Conservation (phyloP, 2,113 vertebrate species). For the Sitta europaea region DNA sequence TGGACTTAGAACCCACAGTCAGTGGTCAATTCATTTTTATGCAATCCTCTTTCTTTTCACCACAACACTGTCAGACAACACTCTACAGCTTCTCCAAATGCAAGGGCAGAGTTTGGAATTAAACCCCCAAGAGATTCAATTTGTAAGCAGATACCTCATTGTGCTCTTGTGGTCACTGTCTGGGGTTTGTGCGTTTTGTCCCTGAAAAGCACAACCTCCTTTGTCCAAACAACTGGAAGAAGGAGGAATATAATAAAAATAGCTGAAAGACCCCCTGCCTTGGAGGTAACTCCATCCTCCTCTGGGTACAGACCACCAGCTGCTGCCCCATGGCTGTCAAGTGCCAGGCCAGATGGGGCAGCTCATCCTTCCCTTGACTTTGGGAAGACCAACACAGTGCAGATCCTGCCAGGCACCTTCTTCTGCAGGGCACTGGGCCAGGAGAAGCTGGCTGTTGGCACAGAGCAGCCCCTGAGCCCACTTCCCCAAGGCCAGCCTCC, state of each 20-base stretch:
- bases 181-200: not conserved
- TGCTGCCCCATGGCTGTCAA: not conserved
- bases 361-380: not conserved
- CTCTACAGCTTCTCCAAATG: not conserved
- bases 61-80: rapidly evolving
- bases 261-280: not conserved
- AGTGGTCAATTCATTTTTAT: not conserved
- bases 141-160: not conserved
- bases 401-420: not conserved
- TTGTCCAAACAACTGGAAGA: not conserved
- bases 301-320: not conserved
- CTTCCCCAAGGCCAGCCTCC: not conserved
- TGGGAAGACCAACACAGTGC: rapidly evolving
- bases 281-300: not conserved
- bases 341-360: not conserved
- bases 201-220: not conserved
- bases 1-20: not conserved
- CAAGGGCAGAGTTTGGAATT: not conserved
- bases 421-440: not conserved
- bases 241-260: not conserved
- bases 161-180: not conserved
- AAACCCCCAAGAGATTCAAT: not conserved
- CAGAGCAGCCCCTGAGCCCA: not conserved
- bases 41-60: not conserved
- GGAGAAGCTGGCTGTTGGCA: not conserved